These are phyloP conservation scores for Heloderma charlesbogerti DNA, from an alignment of 2,113 vertebrate species.

Conservation along the genomic window DNA sequence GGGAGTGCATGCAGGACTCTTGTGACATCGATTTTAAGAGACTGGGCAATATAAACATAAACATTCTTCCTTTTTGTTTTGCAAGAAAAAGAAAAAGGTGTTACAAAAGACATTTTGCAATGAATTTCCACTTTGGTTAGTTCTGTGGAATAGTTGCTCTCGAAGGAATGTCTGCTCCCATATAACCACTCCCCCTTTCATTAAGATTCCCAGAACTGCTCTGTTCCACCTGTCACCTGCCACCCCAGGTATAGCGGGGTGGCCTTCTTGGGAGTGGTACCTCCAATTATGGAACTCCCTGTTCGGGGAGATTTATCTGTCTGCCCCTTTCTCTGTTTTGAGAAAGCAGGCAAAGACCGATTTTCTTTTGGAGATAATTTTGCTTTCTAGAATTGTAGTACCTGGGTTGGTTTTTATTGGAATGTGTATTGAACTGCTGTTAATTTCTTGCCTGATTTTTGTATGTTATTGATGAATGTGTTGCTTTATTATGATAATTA, in stretches of 20 bases:
- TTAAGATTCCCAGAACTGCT: background rate
- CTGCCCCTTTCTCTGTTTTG: background rate
- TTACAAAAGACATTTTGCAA: background rate
- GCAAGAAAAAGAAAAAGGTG: background rate
- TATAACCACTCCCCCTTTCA: background rate
- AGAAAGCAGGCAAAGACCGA: background rate
- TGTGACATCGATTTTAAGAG: background rate
- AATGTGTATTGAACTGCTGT: background rate
- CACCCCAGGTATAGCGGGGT: too few relatives aligned
- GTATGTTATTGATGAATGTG: background rate
- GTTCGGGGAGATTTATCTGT: background rate
- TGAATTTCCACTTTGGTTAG: background rate
- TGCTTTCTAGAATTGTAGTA: background rate
- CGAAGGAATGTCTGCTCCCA: background rate
- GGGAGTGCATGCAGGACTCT: constrained; percentile 5
- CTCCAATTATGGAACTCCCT: background rate
- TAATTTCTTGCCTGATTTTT: background rate
- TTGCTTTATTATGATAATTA: constrained; percentile 6
- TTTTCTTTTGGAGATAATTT: background rate
- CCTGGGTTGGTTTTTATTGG: background rate
- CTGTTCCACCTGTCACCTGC: background rate
- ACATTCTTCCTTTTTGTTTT: background rate
- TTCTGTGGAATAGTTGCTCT: background rate
- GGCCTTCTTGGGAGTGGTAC: background rate
- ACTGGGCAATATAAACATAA: background rate